Conservation (phyloP, 1,140 invertebrate genomes). For the Thaumatotibia leucotreta region DNA sequence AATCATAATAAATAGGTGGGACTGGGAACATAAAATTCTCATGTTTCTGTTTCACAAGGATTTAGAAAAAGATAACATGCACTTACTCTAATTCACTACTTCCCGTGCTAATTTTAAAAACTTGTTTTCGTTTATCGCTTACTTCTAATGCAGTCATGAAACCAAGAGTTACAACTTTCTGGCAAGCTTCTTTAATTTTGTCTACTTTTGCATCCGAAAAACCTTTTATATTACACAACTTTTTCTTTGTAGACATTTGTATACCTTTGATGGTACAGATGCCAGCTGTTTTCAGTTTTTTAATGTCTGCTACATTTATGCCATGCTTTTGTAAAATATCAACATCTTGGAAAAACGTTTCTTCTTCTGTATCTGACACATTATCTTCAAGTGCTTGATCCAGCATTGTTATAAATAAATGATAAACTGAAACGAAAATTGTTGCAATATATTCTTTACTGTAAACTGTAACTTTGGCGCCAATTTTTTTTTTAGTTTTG, state of each 20-base stretch:
- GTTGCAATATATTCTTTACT: constrained; percentile 1
- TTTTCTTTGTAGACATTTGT: constrained; percentile 88
- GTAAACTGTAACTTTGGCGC: constrained; percentile 14
- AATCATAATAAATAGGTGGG: too few relatives aligned
- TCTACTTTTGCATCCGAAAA: constrained; percentile 89
- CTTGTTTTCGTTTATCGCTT: constrained; percentile 82
- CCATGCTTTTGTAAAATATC: constrained; percentile 76
- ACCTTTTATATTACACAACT: constrained; percentile 85
- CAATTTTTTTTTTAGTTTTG: constrained; percentile 6
- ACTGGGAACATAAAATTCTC: too few relatives aligned
- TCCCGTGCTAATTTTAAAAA: constrained; percentile 86
- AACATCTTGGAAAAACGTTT: constrained; percentile 77
- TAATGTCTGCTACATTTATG: constrained; percentile 81
- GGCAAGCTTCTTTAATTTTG: constrained; percentile 88
- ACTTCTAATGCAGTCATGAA: constrained; percentile 88
- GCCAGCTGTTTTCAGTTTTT: constrained; percentile 86
- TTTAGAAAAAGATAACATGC: not conserved
- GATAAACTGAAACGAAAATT: too few relatives aligned
- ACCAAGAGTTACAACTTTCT: constrained; percentile 77
- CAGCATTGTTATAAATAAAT: constrained; percentile 50
- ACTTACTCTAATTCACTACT: constrained; percentile 85
- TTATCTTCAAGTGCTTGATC: constrained; percentile 62
- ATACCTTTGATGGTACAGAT: constrained; percentile 90
- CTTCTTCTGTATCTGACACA: constrained; percentile 71
- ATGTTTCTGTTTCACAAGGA: too few relatives aligned